Evolutionary conservation across 2,113 vertebrate genomes (phyloP), one percentile per base, ranked within the genome.

Genomic region (Sinosuthora webbiana): DNA sequence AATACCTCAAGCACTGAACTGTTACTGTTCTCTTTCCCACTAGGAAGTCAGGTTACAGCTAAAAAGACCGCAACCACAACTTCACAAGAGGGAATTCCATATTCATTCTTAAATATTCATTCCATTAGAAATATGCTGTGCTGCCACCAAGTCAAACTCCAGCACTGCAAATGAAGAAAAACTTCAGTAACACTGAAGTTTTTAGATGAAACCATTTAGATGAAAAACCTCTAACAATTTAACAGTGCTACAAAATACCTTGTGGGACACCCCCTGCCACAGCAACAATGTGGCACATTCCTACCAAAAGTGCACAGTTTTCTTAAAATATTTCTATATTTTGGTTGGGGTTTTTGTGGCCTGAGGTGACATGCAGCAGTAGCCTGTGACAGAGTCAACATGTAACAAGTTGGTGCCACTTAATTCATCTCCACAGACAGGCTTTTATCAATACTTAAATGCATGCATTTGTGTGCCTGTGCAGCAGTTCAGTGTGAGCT

Each of bases 401-500:
- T 1, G 4, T 44, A 79, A 49, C n/a, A 44, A 55, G 10, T 13
- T 35, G 18, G 23, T 56, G 24, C 10, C 33, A 60, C 0, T 0
- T 17, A 76, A 60, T 10, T 6, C 11, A 41, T 15, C 16, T 55
- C 39, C 11, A 60, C 1, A 69, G 19, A 70, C 27, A 70, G 41
- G 24, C 11, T 88, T 91, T 28, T 57, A 70, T 15, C 12, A 78
- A 74, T 10, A 31, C 9, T 35, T 47, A 23, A 62, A 49, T 6
- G 15, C 13, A 15, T 2, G 28, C 7, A 67, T 15, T 16, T 49
- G 15, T 17, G 22, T 41, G 60, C 6, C 83, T 39, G 18, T 17
- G 70, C 65, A 71, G 67, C 10, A 76, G 42, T 45, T 83, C 83
- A 45, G 18, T 2, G 11, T 6, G 33, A 89, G 16, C 25, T 60